Base-by-base conservation (phyloP, 2,797 vertebrate genomes). In the Tolypeutes matacus region DNA sequence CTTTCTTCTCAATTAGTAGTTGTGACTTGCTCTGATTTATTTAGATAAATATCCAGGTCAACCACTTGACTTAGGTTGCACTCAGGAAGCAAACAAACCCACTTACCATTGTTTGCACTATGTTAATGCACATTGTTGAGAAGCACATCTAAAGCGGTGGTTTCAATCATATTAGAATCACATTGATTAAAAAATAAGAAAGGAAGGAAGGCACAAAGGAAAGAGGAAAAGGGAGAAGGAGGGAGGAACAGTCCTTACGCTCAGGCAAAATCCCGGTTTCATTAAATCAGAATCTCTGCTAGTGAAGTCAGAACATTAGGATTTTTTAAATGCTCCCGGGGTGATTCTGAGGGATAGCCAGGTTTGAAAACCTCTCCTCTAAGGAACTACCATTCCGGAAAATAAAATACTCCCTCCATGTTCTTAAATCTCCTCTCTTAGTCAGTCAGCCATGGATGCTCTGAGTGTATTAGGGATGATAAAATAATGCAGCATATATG, bases 131-230 rank as follows among this genome's bases (percentile, higher is more conserved):
- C 13, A 49, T 7, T 67, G 3, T 64, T 81, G 39, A 23, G 17
- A 89, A 78, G 5, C 34, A 17, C 12, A 69, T 56, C 4, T 42
- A 56, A 76, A 1, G 10, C 29, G 12, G 2, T 62, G 3, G 8
- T 81, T 92, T 95, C 7, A 46, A 51, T n/a, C n/a, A 86, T 4
- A 49, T 81, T 92, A 87, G 36, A 87, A 77, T 85, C 5, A 84
- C 17, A 51, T 72, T 60, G 5, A 21, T 85, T 29, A 15, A 29
- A 42, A 14, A 46, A 46, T 5, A 11, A 39, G 10, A 2, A 4
- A 80, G 21, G 5, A 72, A 2, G 14, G 23, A 56, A 9, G 9
- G 5, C 60, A 81, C 4, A 5, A 62, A 10, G 2, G 25, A 64
- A 84, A 9, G 11, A 29, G 2, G 5, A 4, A 65, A 31, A 13